Evolutionary conservation across 2,888 invertebrate genomes (phyloP).

Genomic region (Harpalus rubripes): DNA sequence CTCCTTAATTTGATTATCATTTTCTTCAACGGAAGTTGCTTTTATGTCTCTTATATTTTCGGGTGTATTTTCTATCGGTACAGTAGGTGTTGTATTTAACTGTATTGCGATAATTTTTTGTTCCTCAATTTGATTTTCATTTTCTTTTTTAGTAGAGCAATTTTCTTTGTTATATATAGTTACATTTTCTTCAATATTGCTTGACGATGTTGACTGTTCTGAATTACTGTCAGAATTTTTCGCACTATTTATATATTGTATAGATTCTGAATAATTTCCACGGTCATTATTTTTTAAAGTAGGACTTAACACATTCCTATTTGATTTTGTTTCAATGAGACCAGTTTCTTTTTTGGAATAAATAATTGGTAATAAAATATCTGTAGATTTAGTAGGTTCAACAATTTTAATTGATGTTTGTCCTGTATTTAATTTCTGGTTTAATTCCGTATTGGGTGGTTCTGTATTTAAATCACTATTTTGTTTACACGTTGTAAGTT

Average conservation of each 20-base stretch:
- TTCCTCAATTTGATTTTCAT: neutral
- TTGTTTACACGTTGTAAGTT: no score
- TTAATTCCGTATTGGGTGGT: no score
- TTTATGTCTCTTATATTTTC: neutral
- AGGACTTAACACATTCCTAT: neutral
- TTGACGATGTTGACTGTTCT: neutral
- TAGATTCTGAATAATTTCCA: neutral
- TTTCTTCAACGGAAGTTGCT: neutral
- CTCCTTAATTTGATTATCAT: neutral
- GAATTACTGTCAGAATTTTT: neutral
- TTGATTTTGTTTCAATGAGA: neutral
- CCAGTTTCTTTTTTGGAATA: neutral
- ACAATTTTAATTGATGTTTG: neutral
- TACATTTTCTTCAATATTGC: neutral
- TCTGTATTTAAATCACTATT: no score
- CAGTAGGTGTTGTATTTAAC: neutral
- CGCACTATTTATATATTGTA: neutral
- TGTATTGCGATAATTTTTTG: neutral
- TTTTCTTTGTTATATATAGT: no score
- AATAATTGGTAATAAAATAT: neutral
- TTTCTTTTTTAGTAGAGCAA: neutral
- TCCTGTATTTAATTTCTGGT: neutral
- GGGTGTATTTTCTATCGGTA: neutral
- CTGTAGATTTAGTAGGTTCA: neutral
- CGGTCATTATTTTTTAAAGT: neutral